Evolutionary conservation across 2,797 vertebrate genomes (phyloP).

Genomic region (Chelmon rostratus): DNA sequence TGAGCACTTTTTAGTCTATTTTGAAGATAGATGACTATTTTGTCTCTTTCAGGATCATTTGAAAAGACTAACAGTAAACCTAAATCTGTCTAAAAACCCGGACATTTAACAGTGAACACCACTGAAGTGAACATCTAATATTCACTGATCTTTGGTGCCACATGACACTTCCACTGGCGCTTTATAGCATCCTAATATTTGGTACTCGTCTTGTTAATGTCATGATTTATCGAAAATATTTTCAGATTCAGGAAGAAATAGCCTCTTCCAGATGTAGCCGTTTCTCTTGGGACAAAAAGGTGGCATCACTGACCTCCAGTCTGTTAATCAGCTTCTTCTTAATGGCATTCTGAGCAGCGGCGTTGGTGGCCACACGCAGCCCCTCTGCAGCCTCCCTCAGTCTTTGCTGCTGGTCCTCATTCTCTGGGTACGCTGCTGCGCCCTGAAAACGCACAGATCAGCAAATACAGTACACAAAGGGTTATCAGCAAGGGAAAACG

Average conservation of each 20-base stretch:
- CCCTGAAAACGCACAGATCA: constrained; percentile 84
- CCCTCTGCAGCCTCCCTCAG: constrained; percentile 97
- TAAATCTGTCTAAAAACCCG: not conserved
- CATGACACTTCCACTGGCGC: not conserved
- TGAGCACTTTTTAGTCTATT: not conserved
- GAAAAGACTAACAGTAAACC: not conserved
- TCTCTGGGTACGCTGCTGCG: constrained; percentile 97
- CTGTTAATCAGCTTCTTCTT: constrained; percentile 98
- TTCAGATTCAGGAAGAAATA: not conserved
- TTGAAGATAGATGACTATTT: not conserved
- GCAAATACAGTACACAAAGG: not conserved
- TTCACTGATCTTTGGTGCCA: not conserved
- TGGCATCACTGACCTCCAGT: constrained; percentile 86
- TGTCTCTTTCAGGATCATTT: not conserved
- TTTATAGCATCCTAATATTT: not conserved
- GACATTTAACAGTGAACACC: constrained; percentile 9
- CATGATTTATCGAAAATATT: not conserved
- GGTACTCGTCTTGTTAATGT: constrained; percentile 8
- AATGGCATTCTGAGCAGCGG: constrained; percentile 97
- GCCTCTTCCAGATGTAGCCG: not conserved
- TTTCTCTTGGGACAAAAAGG: not conserved
- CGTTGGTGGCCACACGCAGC: constrained; percentile 95
- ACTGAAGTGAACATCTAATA: constrained; percentile 8
- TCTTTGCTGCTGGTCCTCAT: constrained; percentile 97
- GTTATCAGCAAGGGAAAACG: not conserved